phyloP scores from a whole-genome alignment of 2,888 invertebrate species.

The Nowickia ferox region DNA sequence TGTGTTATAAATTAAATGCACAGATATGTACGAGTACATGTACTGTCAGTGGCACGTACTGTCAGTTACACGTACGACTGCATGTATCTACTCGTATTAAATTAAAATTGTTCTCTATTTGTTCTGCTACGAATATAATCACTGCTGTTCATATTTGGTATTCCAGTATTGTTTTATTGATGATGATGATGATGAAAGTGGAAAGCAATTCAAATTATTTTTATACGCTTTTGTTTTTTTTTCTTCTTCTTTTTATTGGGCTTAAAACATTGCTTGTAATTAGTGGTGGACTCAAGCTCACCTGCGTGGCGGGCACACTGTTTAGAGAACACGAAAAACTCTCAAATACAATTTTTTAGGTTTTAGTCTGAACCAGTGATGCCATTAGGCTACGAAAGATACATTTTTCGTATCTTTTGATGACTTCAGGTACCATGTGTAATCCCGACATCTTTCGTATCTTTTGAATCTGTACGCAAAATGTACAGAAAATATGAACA shows the following conservation, averaged over 20 bases:
- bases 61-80: background rate
- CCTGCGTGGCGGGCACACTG: too few relatives aligned
- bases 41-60: slow-evolving; percentile 33
- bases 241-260: background rate
- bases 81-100: slow-evolving; percentile 1
- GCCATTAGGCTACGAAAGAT: too few relatives aligned
- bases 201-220: slow-evolving; percentile 56
- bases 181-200: slow-evolving; percentile 38
- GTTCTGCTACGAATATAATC: slow-evolving; percentile 13
- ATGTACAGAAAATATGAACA: too few relatives aligned
- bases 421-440: too few relatives aligned
- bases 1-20: slow-evolving; percentile 40
- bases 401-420: too few relatives aligned
- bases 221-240: background rate
- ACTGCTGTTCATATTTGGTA: slow-evolving; percentile 35
- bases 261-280: slow-evolving; percentile 4
- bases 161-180: slow-evolving; percentile 32
- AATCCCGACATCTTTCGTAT: too few relatives aligned
- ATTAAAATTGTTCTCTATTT: slow-evolving; percentile 46
- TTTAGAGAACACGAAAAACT: too few relatives aligned
- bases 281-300: background rate
- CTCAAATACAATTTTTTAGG: too few relatives aligned
- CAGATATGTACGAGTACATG: too few relatives aligned
- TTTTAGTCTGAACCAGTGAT: too few relatives aligned
- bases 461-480: too few relatives aligned